phyloP scores from a whole-genome alignment of 2,113 vertebrate species.

The Salvator merianae region DNA sequence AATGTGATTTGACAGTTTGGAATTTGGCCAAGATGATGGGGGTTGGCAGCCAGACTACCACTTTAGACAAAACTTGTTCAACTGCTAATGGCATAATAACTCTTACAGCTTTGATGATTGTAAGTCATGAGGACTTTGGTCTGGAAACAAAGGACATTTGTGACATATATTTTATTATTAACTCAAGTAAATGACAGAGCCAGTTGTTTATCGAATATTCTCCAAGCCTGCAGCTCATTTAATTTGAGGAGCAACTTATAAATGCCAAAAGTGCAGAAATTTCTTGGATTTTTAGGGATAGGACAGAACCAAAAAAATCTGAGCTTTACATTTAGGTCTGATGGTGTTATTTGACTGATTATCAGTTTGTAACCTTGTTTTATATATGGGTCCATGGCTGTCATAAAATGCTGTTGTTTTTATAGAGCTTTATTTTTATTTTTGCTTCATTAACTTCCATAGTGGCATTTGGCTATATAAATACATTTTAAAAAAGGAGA shows the following conservation, averaged over 20 bases:
- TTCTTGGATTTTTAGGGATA: too few relatives aligned
- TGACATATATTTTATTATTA: background rate
- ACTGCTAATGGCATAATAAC: background rate
- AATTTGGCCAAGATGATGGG: background rate
- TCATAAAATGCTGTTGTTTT: too few relatives aligned
- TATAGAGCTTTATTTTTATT: too few relatives aligned
- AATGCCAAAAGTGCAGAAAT: background rate
- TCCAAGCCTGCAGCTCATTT: too few relatives aligned
- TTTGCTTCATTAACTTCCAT: too few relatives aligned
- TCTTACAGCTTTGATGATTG: background rate
- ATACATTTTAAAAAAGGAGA: too few relatives aligned
- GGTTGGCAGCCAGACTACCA: background rate
- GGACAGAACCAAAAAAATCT: too few relatives aligned
- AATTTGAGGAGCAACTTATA: background rate
- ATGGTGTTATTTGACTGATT: too few relatives aligned
- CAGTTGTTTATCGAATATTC: background rate
- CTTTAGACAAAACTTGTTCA: background rate
- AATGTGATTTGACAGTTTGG: background rate
- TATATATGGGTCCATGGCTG: too few relatives aligned
- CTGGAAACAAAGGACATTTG: background rate
- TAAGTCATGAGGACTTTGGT: background rate
- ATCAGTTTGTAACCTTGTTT: too few relatives aligned
- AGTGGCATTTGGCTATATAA: too few relatives aligned
- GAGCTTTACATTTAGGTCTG: too few relatives aligned
- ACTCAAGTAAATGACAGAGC: background rate